Evolutionary conservation across 2,797 vertebrate genomes (phyloP).

Genomic region (Brotogeris chrysoptera): DNA sequence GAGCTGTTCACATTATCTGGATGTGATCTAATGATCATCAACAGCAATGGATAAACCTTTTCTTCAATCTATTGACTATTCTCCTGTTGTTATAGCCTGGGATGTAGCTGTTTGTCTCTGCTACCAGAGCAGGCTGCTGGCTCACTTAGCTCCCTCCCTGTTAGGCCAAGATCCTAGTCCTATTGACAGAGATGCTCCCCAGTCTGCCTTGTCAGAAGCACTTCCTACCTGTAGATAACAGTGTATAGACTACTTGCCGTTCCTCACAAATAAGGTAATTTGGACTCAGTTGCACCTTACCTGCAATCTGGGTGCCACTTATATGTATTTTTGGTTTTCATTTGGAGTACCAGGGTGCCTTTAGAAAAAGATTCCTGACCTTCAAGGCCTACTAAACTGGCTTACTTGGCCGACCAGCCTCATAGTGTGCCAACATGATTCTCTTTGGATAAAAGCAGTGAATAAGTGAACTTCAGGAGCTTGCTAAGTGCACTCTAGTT

Average conservation of each 20-base stretch:
- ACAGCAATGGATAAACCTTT: neutral
- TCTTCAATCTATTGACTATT: neutral
- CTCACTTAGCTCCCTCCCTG: neutral
- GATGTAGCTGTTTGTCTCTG: neutral
- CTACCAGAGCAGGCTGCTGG: neutral
- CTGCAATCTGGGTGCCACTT: neutral
- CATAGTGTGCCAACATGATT: neutral
- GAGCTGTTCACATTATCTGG: neutral
- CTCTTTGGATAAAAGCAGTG: neutral
- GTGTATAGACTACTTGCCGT: neutral
- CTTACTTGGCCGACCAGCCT: neutral
- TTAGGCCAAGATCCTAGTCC: neutral
- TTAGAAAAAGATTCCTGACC: neutral
- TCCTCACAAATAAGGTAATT: neutral
- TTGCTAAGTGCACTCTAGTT: neutral
- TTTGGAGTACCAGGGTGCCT: neutral
- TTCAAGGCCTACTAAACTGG: neutral
- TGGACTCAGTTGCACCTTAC: neutral
- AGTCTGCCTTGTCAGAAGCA: neutral
- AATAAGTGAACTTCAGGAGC: neutral
- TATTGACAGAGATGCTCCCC: neutral
- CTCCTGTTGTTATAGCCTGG: neutral
- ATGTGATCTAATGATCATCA: neutral
- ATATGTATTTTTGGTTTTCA: neutral
- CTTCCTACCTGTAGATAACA: neutral